phyloP scores from a whole-genome alignment of 2,797 vertebrate genomes.

The Aulostomus chinensis region DNA sequence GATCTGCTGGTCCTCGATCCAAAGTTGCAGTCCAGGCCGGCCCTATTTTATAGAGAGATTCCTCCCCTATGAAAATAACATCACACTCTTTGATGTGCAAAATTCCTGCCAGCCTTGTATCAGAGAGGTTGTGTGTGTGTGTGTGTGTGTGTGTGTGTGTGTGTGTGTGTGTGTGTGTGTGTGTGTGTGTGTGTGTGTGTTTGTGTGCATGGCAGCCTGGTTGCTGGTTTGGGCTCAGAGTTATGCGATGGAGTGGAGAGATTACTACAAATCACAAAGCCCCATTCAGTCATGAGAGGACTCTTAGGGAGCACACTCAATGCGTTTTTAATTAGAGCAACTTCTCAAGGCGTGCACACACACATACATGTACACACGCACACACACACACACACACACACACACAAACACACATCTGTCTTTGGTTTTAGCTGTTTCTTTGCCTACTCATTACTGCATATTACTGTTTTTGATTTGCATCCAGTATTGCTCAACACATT shows the following conservation, averaged over 20 bases:
- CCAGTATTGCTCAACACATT: conserved; percentile 30
- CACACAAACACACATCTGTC: conserved; percentile 17
- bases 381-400: too few species aligned
- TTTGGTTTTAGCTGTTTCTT: conserved; percentile 9
- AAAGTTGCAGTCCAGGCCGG: conserved; percentile 10
- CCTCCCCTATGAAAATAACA: conserved; percentile 19
- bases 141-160: not conserved
- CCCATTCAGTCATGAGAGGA: conserved; percentile 72
- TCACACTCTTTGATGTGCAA: conserved; percentile 51
- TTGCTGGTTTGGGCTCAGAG: conserved; percentile 63
- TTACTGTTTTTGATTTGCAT: conserved; percentile 45
- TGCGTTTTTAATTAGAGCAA: conserved; percentile 73
- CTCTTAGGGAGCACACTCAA: conserved; percentile 67
- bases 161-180: not conserved
- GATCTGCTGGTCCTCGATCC: conserved; percentile 18
- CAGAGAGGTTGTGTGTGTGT: not conserved
- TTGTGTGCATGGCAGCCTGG: conserved; percentile 35
- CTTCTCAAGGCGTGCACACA: conserved; percentile 20
- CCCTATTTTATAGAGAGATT: conserved; percentile 38
- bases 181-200: conserved; percentile 4
- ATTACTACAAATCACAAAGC: conserved; percentile 76
- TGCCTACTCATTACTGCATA: conserved; percentile 39
- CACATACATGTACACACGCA: too few species aligned
- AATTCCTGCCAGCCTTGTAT: conserved; percentile 34
- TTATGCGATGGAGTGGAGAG: conserved; percentile 71